Evolutionary conservation across 2,888 invertebrate genomes (phyloP), one percentile per base, ranked within the genome.

Genomic region (Troides aeacus): DNA sequence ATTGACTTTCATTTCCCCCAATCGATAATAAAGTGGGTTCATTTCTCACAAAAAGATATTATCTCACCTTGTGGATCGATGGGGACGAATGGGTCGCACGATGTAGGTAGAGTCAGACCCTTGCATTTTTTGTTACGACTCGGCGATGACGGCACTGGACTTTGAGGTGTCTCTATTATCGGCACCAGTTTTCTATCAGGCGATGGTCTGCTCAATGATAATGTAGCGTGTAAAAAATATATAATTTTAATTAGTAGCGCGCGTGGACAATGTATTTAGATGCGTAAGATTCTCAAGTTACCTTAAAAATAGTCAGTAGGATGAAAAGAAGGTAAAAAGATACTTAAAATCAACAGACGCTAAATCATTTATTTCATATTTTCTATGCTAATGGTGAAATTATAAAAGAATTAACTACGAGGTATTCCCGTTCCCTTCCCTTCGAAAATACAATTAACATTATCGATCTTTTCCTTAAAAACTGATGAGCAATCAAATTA

Each of bases 11-110:
- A 50, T 17, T 50, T 50, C 4, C 15, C 15, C 50, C 15, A 15
- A 50, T 50, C 50, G 50, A 50, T 50, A 50, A 1, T 17, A 50
- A 50, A 50, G 18, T 50, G 4, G 50, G 50, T 50, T 50, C 39
- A 39, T 39, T 50, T 50, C 18, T 50, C 15, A 18, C 15, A 50
- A 18, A 21, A 15, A 17, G 50, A 50, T 50, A 18, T 12, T 50
- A 50, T 36, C 79, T 81, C 75, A 88, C 95, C 94, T 81, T 95
- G 95, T 4, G 95, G 95, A 84, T 95, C 95, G 67, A 95, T 88
- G 0, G 93, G 88, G 64, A 84, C 76, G 68, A 85, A 84, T 1
- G 89, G 88, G 65, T 89, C 84, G 73, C 84, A 89, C 66, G 85
- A 80, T 1, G 77, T 70, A 2, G 83, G 82, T 36, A 87, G 70